A percentile compares a stretch with the other conserved stretches of the same genome.
phyloP scores from a whole-genome alignment of 2,113 vertebrate species.

The Neotoma lepida region DNA sequence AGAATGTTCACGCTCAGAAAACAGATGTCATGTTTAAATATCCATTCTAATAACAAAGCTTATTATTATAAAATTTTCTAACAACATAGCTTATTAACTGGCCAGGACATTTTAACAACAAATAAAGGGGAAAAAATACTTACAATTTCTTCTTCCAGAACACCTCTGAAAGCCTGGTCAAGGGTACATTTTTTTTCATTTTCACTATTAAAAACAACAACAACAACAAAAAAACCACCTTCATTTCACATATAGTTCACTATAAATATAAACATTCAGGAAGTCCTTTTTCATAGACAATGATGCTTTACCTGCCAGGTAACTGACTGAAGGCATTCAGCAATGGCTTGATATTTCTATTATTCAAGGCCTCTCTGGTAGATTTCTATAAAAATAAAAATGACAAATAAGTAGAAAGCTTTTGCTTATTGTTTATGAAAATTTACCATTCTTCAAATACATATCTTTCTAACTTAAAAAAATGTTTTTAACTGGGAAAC shows the following conservation, averaged over 20 bases:
- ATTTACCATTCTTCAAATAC: neutral
- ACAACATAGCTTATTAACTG: constrained; percentile 20
- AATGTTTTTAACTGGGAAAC: constrained; percentile 42
- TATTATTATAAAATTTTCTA: too few species aligned
- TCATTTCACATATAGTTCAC: constrained; percentile 52
- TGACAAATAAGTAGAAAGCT: constrained; percentile 56
- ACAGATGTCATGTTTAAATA: constrained; percentile 30
- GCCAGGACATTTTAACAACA: constrained; percentile 38
- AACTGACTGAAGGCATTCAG: constrained; percentile 91
- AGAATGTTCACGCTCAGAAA: neutral
- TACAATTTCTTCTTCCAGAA: constrained; percentile 97
- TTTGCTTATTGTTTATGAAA: constrained; percentile 55
- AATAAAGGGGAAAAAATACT: constrained; percentile 80
- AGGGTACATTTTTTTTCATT: constrained; percentile 97
- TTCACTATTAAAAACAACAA: constrained; percentile 89
- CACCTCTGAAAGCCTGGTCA: constrained; percentile 94
- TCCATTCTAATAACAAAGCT: constrained; percentile 45
- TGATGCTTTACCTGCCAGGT: constrained; percentile 91
- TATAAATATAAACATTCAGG: constrained; percentile 35
- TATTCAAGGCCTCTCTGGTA: constrained; percentile 88
- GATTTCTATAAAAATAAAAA: constrained; percentile 87
- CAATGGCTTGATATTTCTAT: constrained; percentile 91
- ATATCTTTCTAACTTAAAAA: constrained; percentile 13
- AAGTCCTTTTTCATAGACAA: neutral
- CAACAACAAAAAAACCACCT: neutral